Base-by-base conservation (phyloP, 2,888 invertebrate genomes). In the Pollenia labialis region DNA sequence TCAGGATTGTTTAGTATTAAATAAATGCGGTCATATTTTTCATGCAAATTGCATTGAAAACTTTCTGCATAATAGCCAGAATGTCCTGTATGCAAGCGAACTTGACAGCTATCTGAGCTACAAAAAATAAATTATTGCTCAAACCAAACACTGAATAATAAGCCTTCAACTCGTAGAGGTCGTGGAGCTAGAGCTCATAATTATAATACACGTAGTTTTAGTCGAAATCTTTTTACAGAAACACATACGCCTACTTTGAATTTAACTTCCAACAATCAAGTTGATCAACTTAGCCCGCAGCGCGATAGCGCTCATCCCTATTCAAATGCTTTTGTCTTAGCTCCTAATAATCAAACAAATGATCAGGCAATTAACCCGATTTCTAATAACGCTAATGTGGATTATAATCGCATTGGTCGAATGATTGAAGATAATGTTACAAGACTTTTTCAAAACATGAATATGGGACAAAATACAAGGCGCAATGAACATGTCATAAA, bases 371-470 rank as follows among this genome's bases (percentile, higher is more conserved):
- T 4, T 6, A 8, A 9, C 6, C 52, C 42, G 42, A 4, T 54
- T 40, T 14, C 23, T 18, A 42, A 9, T 42, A 56, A 56, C 12
- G n/a, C 4, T 2, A 42, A 12, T 32, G 42, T 71, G 4, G 54
- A 71, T 56, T 71, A 56, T 44, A 52, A 71, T 54, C 42, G 11
- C 4, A 54, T 71, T 42, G 56, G 56, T 40, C 40, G 32, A 23
- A 72, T 58, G 44, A 58, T 72, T 58, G 58, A 72, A 58, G 12
- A 72, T 7, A 56, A 58, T 46, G 10, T 71, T 9, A 56, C 54
- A 2, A 40, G 44, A 16, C 10, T 71, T 16, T 56, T 71, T 0
- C 4, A 14, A 7, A 56, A 54, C 46, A 14, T 72, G 23, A 72
- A 72, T 54, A 42, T 72, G 4, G 8, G 14, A 12, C 46, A 18